Base-by-base conservation (phyloP, 2,113 vertebrate genomes). In the Ciconia maguari region DNA sequence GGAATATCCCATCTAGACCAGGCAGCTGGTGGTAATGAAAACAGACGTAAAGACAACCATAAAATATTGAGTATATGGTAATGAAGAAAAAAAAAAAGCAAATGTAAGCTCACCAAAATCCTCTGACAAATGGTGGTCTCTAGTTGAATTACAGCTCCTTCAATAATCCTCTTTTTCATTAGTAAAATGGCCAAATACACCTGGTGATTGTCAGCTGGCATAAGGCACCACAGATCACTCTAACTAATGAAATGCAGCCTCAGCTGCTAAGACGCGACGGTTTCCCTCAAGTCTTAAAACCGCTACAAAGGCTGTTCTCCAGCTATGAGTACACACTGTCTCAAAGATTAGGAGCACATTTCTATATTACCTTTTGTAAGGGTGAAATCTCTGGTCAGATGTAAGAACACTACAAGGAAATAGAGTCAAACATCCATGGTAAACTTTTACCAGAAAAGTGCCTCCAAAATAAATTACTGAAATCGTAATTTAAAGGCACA, bases 161-260 rank as follows among this genome's bases (percentile, higher is more conserved):
- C 94, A 68, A 48, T 94, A 97, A 95, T 94, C 95, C 91, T 38
- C 11, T 38, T 62, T 78, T 64, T 96, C 93, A 95, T 97, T 96
- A 97, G 91, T 17, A 79, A 92, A 96, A 74, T 88, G 89, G 89
- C 22, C 87, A 74, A 84, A 64, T 11, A 86, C 93, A 96, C 93
- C 87, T 85, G 83, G 81, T 83, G 95, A 91, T 12, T 41, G 74
- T 92, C 97, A 96, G 95, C 94, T 97, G 97, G 97, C 95, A 87
- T 29, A 60, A 93, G 93, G 91, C 70, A 61, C 49, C 2, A 0
- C 78, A 30, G 48, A 41, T 41, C 93, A 94, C 94, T 95, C 78
- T 80, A 71, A 57, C 72, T 93, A 94, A 97, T 94, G 93, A 96
- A 90, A 66, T 6, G 27, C 69, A 82, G 19, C 65, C 79, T 82